A percentile compares a stretch with the other conserved stretches of the same genome.
Evolutionary conservation across 2,113 vertebrate genomes (phyloP).

Genomic region (Urocitellus parryii): DNA sequence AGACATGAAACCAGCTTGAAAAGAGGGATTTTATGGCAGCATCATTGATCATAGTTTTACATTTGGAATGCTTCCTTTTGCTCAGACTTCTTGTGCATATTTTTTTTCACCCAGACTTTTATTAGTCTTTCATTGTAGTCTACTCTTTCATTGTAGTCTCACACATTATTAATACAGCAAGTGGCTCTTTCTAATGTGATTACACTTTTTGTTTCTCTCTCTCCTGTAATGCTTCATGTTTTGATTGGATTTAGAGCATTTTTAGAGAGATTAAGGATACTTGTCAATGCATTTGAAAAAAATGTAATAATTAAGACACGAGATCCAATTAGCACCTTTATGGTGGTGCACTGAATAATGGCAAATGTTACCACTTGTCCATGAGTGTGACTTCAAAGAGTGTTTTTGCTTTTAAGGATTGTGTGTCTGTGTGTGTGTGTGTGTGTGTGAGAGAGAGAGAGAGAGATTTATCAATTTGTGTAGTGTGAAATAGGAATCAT

Average conservation of each 20-base stretch:
- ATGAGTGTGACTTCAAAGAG: background rate
- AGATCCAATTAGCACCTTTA: background rate
- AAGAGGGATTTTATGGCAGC: background rate
- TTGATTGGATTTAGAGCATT: constrained; percentile 18
- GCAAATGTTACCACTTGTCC: background rate
- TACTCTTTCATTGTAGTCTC: background rate
- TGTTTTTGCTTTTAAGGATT: background rate
- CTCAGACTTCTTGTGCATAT: background rate
- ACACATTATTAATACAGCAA: background rate
- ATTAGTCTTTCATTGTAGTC: background rate
- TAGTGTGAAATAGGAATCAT: background rate
- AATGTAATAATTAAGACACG: background rate
- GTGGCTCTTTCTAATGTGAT: background rate
- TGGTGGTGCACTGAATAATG: background rate
- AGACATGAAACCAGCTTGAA: background rate
- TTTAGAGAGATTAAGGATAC: background rate
- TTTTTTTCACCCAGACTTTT: background rate
- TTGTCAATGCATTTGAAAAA: background rate
- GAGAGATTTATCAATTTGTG: background rate
- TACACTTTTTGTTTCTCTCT: background rate
- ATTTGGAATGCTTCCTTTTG: background rate
- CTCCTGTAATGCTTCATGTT: background rate
- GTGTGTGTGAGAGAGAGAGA: too few relatives aligned
- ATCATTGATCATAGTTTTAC: background rate
- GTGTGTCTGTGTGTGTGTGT: background rate